phyloP scores from a whole-genome alignment of 2,797 vertebrate species.

The Synaphobranchus kaupii region DNA sequence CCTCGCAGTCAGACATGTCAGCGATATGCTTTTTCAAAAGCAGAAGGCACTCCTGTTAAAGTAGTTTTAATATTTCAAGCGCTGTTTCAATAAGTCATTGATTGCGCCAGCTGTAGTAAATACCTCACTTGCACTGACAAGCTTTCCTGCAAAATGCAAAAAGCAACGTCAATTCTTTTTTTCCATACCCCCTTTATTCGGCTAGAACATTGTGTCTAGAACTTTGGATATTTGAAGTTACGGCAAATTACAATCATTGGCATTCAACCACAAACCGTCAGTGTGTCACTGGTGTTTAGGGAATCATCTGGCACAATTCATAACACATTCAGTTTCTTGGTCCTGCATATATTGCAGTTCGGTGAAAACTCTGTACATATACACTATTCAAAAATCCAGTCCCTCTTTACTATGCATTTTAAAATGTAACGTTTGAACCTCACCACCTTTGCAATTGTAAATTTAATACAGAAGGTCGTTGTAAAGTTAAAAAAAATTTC shows the following conservation, averaged over 20 bases:
- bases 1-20: conserved; percentile 30
- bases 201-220: neutral
- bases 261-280: conserved; percentile 23
- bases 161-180: neutral
- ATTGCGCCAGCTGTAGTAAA: conserved; percentile 38
- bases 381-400: neutral
- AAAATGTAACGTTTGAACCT: neutral
- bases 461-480: neutral
- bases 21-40: conserved; percentile 35
- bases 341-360: conserved; percentile 21
- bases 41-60: conserved; percentile 21
- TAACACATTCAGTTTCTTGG: conserved; percentile 25
- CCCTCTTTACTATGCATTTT: neutral
- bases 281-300: conserved; percentile 23
- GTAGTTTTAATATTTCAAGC: conserved; percentile 46
- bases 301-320: conserved; percentile 23
- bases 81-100: conserved; percentile 37
- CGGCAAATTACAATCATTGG: conserved; percentile 21
- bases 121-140: conserved; percentile 50
- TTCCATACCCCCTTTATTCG: neutral
- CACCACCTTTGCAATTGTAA: neutral
- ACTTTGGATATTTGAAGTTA: conserved; percentile 3
- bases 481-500: neutral
- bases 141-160: conserved; percentile 31
- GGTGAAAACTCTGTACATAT: conserved; percentile 31